Evolutionary conservation across 1,140 invertebrate genomes (phyloP).

Genomic region (Lordiphosa stackelbergi): DNA sequence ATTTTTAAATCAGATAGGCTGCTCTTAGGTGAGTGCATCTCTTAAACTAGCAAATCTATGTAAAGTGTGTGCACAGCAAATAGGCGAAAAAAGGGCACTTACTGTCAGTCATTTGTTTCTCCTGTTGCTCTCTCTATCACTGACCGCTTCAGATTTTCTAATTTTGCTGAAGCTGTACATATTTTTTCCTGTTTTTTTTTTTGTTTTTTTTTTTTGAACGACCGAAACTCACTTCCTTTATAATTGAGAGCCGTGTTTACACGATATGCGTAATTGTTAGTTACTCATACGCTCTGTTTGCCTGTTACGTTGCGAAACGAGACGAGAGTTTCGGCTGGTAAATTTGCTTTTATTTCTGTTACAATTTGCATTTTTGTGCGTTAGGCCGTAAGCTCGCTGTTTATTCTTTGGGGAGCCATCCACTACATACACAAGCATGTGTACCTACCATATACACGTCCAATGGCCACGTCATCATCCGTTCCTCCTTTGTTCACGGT

Average conservation of each 20-base stretch:
- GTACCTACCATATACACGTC: not conserved
- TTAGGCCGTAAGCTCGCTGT: conserved; percentile 16
- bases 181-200: not conserved
- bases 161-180: not conserved
- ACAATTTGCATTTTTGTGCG: conserved; percentile 33
- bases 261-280: conserved; percentile 39
- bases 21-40: too few species aligned
- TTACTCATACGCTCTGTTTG: conserved; percentile 32
- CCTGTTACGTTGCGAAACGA: conserved; percentile 5
- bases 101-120: not conserved
- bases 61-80: too few species aligned
- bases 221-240: conserved; percentile 19
- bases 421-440: conserved; percentile 3
- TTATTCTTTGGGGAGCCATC: conserved; percentile 49
- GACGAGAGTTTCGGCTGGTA: too few species aligned
- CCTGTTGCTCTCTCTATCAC: too few species aligned
- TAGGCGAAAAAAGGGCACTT: too few species aligned
- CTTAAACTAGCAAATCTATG: too few species aligned
- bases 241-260: conserved; percentile 37
- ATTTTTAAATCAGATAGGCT: too few species aligned
- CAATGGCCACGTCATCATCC: conserved; percentile 1
- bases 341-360: conserved; percentile 25
- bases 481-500: conserved; percentile 3
- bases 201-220: too few species aligned
- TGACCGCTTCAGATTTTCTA: conserved; percentile 4